Base-by-base conservation (phyloP, 2,888 invertebrate genomes). In the Pelosia muscerda region DNA sequence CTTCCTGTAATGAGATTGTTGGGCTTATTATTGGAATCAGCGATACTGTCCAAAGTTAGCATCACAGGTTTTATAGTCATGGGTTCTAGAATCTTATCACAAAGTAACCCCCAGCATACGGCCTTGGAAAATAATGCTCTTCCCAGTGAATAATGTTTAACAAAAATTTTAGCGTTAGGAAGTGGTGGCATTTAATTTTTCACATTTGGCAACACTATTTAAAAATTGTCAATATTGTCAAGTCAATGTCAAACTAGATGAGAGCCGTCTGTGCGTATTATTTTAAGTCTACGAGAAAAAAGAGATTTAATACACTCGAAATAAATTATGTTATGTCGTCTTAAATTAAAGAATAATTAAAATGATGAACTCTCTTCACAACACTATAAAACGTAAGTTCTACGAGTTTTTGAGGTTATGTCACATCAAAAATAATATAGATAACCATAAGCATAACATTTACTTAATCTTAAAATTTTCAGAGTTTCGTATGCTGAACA, bases 301-400 rank as follows among this genome's bases (percentile, higher is more conserved):
- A 11, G n/a, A 26, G 19, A 38, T 38, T 26, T 61, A 11, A n/a
- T 49, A 26, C n/a, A 28, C 49, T 2, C 49, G 23, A 54, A 62
- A 53, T 62, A 55, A 55, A 63, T 34, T 72, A 82, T 81, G 81
- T 76, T 70, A 78, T 65, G 63, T 58, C 54, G 10, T 23, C 13
- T 38, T n/a, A 34, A 19, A 19, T 25, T 61, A 71, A 76, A 64
- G 3, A 54, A 63, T 9, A 68, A 74, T 66, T 55, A 84, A 65
- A 73, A 89, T 86, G 84, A 90, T 94, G 87, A 93, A 92, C 77
- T 90, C 91, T 42, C 76, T 93, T 69, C 90, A 90, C 9, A 91
- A 88, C 63, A 88, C 91, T 63, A 86, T 88, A 63, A 94, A 93
- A 90, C 91, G 94, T 94, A 89, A 77, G 93, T 89, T 67, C 25